phyloP scores from a whole-genome alignment of 2,797 vertebrate species.

The Gallirallus australis region DNA sequence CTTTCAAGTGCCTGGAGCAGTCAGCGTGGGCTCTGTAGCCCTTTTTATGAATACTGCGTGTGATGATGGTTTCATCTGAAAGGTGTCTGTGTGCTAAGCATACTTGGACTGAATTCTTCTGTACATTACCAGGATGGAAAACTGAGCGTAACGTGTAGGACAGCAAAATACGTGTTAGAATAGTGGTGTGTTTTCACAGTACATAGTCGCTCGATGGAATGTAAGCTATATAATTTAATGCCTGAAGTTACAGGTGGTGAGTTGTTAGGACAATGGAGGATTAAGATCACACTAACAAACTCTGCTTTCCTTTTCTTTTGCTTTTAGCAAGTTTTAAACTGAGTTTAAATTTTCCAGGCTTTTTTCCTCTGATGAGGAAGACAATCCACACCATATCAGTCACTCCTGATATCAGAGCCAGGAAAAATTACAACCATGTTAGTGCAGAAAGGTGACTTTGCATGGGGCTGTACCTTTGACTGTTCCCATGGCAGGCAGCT shows the following conservation, averaged over 20 bases:
- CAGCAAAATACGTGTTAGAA: neutral
- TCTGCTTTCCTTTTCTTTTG: neutral
- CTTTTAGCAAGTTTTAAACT: neutral
- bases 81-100: neutral
- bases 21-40: neutral
- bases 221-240: neutral
- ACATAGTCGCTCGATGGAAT: fast-evolving
- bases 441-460: conserved; percentile 44
- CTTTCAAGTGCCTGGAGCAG: neutral
- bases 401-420: neutral
- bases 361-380: neutral
- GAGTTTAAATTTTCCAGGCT: neutral
- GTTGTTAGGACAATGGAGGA: neutral
- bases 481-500: neutral
- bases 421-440: neutral
- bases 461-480: neutral
- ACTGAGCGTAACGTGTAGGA: neutral
- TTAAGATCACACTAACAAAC: neutral
- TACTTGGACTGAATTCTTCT: neutral
- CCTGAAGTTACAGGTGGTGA: neutral
- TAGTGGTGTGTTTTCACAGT: neutral
- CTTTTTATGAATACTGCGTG: neutral
- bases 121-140: neutral
- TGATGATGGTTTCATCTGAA: neutral
- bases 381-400: fast-evolving